Base-by-base conservation (phyloP, 2,797 vertebrate genomes). In the Ctenochaetus hawaiiensis region DNA sequence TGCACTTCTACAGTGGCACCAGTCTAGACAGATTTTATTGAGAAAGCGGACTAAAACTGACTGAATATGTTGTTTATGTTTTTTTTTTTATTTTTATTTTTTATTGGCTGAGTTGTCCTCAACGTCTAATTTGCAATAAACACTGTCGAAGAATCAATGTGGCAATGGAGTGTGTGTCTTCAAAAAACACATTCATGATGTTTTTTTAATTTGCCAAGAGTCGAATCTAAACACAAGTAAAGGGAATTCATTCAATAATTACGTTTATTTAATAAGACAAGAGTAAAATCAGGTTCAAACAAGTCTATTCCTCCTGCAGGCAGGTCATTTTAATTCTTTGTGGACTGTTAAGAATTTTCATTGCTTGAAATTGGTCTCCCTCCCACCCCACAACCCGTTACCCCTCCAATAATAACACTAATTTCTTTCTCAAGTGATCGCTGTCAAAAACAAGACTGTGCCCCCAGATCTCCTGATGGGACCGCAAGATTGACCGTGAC, bases 401-500 rank as follows among this genome's bases (percentile, higher is more conserved):
- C 37, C 12, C 49, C 30, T 71, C 69, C 57, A 49, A 88, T 87
- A 88, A 91, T 75, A 90, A 84, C 85, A 84, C 83, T 77, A 81
- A 90, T 93, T 91, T 83, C 80, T 57, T 53, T 87, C 82, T 91
- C 80, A 92, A 92, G 87, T 90, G 86, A 74, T 84, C 58, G 77
- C 75, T 92, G 91, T 93, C 91, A 91, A 84, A 71, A 87, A 82
- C 82, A 77, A 57, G 64, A 52, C 63, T 59, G 73, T 63, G 82
- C 54, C 75, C 60, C 57, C 77, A 52, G 62, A 72, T 82, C 75
- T 87, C 87, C 94, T 91, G 84, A 84, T 91, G 84, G 84, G 75
- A 85, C 78, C 75, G 52, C 53, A 80, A 90, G 92, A 97, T 97
- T 96, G 96, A 93, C 95, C 95, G 94, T 96, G 96, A 96, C 97